Conservation (phyloP, 2,888 invertebrate species). For the Agonopterix arenella region DNA sequence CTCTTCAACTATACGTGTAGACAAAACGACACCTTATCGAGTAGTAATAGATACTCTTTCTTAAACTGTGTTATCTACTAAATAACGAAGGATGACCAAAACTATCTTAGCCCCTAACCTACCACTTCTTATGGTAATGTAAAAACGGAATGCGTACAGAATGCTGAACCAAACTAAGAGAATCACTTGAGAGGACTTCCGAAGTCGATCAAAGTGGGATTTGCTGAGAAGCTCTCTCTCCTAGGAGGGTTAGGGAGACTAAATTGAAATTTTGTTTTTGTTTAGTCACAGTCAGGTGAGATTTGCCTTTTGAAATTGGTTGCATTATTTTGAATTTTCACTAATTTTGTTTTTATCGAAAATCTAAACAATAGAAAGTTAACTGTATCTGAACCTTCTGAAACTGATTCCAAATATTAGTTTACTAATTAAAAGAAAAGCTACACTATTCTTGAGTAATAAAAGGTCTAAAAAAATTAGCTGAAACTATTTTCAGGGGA, state of each 20-base stretch:
- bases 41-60: no score
- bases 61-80: no score
- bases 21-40: no score
- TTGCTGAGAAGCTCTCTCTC: conserved; percentile 43
- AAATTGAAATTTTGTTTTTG: conserved; percentile 66
- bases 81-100: neutral
- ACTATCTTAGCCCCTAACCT: neutral
- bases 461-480: no score
- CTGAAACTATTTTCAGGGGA: no score
- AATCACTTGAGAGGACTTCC: conserved; percentile 21
- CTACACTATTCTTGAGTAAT: no score
- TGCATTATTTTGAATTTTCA: conserved; percentile 5
- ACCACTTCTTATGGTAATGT: conserved; percentile 1
- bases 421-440: no score
- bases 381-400: no score
- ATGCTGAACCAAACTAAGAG: conserved; percentile 10
- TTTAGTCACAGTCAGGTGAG: conserved; percentile 52
- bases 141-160: conserved; percentile 4
- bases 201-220: conserved; percentile 68
- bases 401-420: no score
- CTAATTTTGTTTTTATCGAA: no score
- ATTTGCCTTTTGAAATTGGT: conserved; percentile 23
- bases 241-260: conserved; percentile 31
- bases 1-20: no score
- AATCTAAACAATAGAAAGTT: no score